Conservation (phyloP, 2,888 invertebrate genomes). For the Apantesis nais region DNA sequence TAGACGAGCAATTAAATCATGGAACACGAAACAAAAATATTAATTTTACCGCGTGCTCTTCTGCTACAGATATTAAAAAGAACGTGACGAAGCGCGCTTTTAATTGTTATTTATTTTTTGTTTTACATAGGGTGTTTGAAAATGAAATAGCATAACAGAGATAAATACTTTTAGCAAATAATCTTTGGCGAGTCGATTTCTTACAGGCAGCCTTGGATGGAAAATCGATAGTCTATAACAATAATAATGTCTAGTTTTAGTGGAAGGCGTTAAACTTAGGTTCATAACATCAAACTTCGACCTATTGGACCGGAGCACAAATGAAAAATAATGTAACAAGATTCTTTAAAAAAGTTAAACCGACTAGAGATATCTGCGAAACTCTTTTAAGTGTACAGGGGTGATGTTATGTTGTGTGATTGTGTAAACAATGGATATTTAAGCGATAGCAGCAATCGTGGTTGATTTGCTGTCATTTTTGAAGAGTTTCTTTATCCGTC, state of each 20-base stretch:
- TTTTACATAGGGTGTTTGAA: background rate
- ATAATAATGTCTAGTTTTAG: background rate
- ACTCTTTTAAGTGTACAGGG: too few species aligned
- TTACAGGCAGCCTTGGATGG: background rate
- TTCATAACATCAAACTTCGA: background rate
- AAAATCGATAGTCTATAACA: background rate
- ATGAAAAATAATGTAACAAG: background rate
- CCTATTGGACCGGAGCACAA: background rate
- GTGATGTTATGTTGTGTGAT: too few species aligned
- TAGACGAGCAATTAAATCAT: background rate
- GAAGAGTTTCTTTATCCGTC: too few species aligned
- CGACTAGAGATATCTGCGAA: too few species aligned
- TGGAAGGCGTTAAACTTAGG: too few species aligned
- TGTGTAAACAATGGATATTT: too few species aligned
- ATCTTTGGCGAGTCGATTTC: background rate
- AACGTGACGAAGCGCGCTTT: background rate
- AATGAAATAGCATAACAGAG: background rate
- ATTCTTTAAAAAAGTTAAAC: too few species aligned
- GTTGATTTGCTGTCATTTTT: too few species aligned
- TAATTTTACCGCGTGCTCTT: background rate
- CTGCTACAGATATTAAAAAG: background rate
- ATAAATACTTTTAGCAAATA: background rate
- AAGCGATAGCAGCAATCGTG: too few species aligned
- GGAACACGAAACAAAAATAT: slow-evolving; percentile 2
- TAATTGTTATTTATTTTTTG: background rate